phyloP scores from a whole-genome alignment of 2,797 vertebrate genomes.

The Halcyon smyrnensis region DNA sequence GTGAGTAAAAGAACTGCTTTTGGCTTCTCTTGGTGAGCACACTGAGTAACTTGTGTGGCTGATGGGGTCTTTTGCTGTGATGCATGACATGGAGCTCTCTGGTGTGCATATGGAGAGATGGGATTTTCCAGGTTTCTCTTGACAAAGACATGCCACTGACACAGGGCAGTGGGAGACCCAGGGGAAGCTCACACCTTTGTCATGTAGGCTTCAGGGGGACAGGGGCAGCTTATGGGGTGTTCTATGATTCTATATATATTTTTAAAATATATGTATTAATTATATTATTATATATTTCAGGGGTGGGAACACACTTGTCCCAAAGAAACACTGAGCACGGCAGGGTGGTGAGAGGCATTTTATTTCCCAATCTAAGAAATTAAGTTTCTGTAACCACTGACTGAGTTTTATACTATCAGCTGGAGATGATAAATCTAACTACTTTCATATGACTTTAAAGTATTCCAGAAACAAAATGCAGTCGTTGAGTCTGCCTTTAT shows the following conservation, averaged over 20 bases:
- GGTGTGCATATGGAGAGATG: background rate
- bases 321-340: background rate
- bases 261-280: background rate
- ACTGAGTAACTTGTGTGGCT: background rate
- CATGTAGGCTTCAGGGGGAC: background rate
- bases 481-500: background rate
- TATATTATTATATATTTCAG: background rate
- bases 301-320: background rate
- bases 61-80: background rate
- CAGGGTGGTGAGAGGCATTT: background rate
- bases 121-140: background rate
- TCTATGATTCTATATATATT: too few relatives aligned
- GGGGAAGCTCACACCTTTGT: background rate
- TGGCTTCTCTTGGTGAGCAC: background rate
- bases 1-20: background rate
- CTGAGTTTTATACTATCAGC: background rate
- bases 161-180: accelerated
- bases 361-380: background rate
- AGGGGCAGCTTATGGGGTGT: background rate
- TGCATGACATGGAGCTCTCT: background rate
- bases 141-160: background rate
- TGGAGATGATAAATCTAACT: slow-evolving; percentile 1
- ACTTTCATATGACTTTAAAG: slow-evolving; percentile 3
- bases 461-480: background rate
- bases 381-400: background rate